Base-by-base conservation (phyloP, 1,140 invertebrate genomes). In the Colletes gigas region DNA sequence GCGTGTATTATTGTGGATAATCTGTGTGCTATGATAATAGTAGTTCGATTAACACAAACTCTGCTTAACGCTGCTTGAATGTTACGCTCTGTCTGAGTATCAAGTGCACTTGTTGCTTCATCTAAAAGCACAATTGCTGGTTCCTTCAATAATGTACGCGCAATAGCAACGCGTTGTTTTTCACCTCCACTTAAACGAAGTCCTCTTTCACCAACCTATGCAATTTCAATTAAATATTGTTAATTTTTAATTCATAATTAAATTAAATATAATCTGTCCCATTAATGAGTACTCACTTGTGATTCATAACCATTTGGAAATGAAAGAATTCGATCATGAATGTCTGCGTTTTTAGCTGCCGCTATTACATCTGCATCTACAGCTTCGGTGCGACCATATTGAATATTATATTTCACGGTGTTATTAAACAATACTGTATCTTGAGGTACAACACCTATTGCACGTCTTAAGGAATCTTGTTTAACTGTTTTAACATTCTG, bases 381-480 rank as follows among this genome's bases (percentile, higher is more conserved):
- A 7, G 98, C 97, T 50, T 94, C 94, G 21, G 97, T 94, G 87
- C 96, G 95, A 15, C 98, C 98, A 93, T 99, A 99, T 71, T 97
- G 96, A 81, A 99, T 99, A 91, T 99, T 99, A 91, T 98, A 99
- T 95, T 95, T 96, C 65, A 99, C 98, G 17, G 97, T 96, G 89
- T 98, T 98, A 92, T 99, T 99, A 90, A 99, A 99, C 0, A 99
- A 95, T 39, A 99, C 98, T 17, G 98, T 99, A 90, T 99, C 98
- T 93, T 99, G 98, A 2, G 98, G 98, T 54, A 99, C 98, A 44
- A 99, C 98, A 92, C 92, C 98, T 87, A 98, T 97, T 19, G 94
- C 93, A 83, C 95, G 94, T 50, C 98, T 92, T 39, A 98, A 93
- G 17, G 97, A 97, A 62, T 94, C 94, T 91, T 98, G 97, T 62